Conservation (phyloP, 2,113 vertebrate genomes). For the Datnioides undecimradiatus region DNA sequence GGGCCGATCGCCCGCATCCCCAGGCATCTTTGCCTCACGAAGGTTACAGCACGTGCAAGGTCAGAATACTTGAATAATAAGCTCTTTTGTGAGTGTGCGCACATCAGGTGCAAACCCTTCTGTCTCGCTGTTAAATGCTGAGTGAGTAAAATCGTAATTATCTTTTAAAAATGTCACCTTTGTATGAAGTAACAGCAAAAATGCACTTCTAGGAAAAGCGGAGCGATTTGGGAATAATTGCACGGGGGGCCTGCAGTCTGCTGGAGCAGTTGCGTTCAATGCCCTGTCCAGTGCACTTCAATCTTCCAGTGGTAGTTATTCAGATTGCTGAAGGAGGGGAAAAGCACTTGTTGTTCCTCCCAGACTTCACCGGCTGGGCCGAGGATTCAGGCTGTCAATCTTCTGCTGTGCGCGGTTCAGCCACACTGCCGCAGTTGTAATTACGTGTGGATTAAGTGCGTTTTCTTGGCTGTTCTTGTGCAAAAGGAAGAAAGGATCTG, state of each 20-base stretch:
- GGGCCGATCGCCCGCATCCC: not conserved
- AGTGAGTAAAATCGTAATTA: not conserved
- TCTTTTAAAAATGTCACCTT: not conserved
- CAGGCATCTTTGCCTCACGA: not conserved
- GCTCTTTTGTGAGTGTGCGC: not conserved
- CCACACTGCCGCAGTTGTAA: slow-evolving; percentile 6
- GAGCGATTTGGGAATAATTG: slow-evolving; percentile 13
- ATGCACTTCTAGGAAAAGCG: not conserved
- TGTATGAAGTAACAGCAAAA: not conserved
- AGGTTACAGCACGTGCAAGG: slow-evolving; percentile 29
- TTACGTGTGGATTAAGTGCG: slow-evolving; percentile 13
- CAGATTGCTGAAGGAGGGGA: slow-evolving; percentile 30
- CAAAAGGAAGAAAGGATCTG: not conserved
- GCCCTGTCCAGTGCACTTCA: slow-evolving; percentile 31
- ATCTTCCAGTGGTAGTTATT: slow-evolving; percentile 26
- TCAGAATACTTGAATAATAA: not conserved
- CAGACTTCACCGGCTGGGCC: slow-evolving; percentile 10
- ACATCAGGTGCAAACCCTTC: not conserved
- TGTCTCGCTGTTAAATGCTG: not conserved
- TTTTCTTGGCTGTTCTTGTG: slow-evolving; percentile 17
- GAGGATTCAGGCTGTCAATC: slow-evolving; percentile 22
- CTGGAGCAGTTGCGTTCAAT: slow-evolving; percentile 17
- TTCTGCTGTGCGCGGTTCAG: not conserved
- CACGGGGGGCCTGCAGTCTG: not conserved
- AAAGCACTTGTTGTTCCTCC: slow-evolving; percentile 27